Evolutionary conservation across 2,113 vertebrate species (phyloP), one percentile per base, ranked within the genome.

Genomic region (Oreochromis niloticus): DNA sequence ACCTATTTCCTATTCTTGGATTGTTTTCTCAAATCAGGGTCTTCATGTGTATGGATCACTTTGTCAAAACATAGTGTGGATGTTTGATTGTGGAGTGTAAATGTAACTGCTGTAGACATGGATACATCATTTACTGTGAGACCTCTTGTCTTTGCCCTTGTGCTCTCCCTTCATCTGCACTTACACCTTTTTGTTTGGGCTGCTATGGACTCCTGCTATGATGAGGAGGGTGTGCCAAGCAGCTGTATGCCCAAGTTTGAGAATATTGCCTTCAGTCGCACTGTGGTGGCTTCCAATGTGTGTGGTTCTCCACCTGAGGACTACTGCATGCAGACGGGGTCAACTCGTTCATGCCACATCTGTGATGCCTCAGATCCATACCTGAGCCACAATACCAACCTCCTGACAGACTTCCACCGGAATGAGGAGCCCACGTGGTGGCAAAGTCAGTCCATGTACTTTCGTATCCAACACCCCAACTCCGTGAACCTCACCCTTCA

Each of bases 401-500:
- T 96, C 89, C 97, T 99, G 95, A 98, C 97, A 2, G 98, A 99
- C 95, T 99, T 99, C 95, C 96, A 99, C 95, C 97, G 95, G 85
- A 97, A 97, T 10, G 98, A 98, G 71, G 98, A 98, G 85, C 96
- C 96, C 86, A 99, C 97, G n/a, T 99, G 98, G 98, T 99, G 98
- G 98, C 98, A 99, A 95, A 99, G 98, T 94, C 98, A 98, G 93
- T 98, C 98, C 91, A 99, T 99, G 98, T 97, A 96, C 81, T 97
- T 97, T 0, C 96, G 97, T 4, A 93, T 99, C 87, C 98, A 99
- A 96, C 81, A 98, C 90, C 98, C 98, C 59, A 97, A 95, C 89
- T 98, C 97, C 0, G 97, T 99, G 94, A 98, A 97, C 96, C 93
- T 99, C 92, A 98, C 97, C 9, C 97, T 99, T 14, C 95, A 89